These are phyloP conservation scores for Cyphomyrus plagiostoma DNA, from an alignment of 2,113 vertebrate genomes.

Conservation along the genomic window DNA sequence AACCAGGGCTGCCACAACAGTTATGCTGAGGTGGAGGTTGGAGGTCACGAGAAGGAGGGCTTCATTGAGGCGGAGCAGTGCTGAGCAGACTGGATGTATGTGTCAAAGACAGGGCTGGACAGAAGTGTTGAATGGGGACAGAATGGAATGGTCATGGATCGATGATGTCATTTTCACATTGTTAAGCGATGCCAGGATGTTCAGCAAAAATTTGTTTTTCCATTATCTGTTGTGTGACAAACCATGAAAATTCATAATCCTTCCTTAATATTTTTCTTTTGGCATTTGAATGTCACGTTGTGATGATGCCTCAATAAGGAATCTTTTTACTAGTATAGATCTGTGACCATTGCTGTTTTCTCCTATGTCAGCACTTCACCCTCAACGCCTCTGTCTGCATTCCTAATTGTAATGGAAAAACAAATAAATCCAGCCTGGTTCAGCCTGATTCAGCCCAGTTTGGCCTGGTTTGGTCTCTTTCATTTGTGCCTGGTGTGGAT, in stretches of 20 bases:
- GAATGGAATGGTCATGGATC: neutral
- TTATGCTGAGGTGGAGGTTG: constrained; percentile 81
- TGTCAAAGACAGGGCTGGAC: neutral
- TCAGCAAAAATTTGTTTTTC: neutral
- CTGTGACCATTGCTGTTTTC: neutral
- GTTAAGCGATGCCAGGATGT: neutral
- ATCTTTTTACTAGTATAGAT: neutral
- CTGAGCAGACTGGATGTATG: constrained; percentile 50
- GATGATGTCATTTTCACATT: neutral
- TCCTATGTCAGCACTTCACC: neutral
- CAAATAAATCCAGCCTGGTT: constrained; percentile 7
- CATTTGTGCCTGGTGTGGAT: neutral
- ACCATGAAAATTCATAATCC: neutral
- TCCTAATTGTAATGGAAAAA: constrained; percentile 1
- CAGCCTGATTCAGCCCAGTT: neutral
- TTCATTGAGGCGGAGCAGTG: constrained; percentile 88
- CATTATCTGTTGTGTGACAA: neutral
- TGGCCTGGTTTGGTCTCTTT: constrained; percentile 1
- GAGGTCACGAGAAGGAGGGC: constrained; percentile 82
- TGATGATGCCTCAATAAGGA: neutral
- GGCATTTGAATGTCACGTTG: neutral
- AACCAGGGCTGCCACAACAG: constrained; percentile 67
- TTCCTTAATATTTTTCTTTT: neutral
- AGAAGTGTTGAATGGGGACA: neutral
- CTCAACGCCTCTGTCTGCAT: neutral